Evolutionary conservation across 2,888 invertebrate species (phyloP), one percentile per base, ranked within the genome.

Genomic region (Meloe dianella): DNA sequence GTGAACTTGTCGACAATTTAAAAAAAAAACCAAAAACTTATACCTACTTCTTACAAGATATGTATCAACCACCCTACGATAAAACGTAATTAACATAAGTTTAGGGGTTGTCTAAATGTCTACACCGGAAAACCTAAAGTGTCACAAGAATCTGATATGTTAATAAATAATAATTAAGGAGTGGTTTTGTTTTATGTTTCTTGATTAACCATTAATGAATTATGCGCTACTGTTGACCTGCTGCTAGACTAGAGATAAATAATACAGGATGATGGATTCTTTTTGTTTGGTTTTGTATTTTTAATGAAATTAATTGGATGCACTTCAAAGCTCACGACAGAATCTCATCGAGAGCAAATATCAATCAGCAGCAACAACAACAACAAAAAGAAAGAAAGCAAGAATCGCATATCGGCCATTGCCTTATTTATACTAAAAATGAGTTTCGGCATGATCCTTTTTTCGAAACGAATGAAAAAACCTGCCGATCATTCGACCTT

Each of bases 31-130:
- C n/a, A n/a, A n/a, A n/a, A n/a, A n/a, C n/a, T n/a, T n/a, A n/a
- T n/a, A n/a, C n/a, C n/a, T n/a, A n/a, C n/a, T n/a, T n/a, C n/a
- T n/a, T n/a, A n/a, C n/a, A n/a, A 47, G 66, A 66, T 66, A 66
- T 60, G 63, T 63, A 66, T 66, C 66, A 63, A 57, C 20, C 61
- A n/a, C n/a, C n/a, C n/a, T n/a, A n/a, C 32, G 63, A n/a, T n/a
- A n/a, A 62, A 63, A 63, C 57, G 56, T 14, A 29, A 63, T 66
- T 66, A 66, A 66, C 66, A 66, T 66, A 66, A 65, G 59, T 65
- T 59, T 47, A 17, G 20, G 27, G 2, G 38, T 12, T 41, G 38
- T 38, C 38, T 14, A 38, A 38, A n/a, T 5, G 57, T 47, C 47
- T 47, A 47, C 47, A 20, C 47, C 47, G 47, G 47, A 47, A 41